Percentiles rank a stretch among this genome's conserved stretches.
Conservation (phyloP, 2,888 invertebrate species). For the Hemicrepidius hirtus region DNA sequence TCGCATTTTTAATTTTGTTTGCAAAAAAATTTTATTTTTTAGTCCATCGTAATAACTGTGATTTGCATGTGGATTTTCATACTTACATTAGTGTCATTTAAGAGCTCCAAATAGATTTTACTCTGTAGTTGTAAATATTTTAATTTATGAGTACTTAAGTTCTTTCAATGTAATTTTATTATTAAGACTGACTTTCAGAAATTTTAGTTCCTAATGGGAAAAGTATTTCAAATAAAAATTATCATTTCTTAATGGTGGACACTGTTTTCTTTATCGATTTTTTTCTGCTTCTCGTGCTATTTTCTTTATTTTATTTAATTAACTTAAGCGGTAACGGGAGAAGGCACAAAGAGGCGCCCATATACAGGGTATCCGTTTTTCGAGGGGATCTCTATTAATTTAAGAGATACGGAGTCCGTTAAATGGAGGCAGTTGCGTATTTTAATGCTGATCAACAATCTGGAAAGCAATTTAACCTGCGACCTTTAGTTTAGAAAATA, state of each 20-base stretch:
- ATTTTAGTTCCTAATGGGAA: constrained; percentile 72
- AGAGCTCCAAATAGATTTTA: constrained; percentile 55
- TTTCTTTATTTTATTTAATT: no score
- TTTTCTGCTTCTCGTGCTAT: neutral
- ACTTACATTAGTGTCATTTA: constrained; percentile 34
- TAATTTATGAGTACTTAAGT: constrained; percentile 62
- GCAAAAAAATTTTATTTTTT: constrained; percentile 4
- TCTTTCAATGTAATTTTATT: constrained; percentile 62
- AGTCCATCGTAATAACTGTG: constrained; percentile 31
- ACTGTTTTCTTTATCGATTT: neutral
- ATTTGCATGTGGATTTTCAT: constrained; percentile 21
- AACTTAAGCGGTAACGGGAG: no score
- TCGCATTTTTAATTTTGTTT: neutral
- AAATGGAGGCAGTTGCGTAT: no score
- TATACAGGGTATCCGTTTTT: no score
- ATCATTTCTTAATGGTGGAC: constrained; percentile 32
- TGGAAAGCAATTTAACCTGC: no score
- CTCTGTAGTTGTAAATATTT: constrained; percentile 55
- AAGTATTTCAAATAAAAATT: constrained; percentile 68
- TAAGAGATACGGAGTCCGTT: no score
- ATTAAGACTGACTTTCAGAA: constrained; percentile 72
- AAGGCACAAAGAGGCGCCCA: no score
- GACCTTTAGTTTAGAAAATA: no score
- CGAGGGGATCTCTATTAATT: no score
- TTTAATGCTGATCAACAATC: no score